These are phyloP conservation scores for Pseudococcus jackbeardsleyi DNA, from an alignment of 2,888 invertebrate genomes.

Conservation along the genomic window DNA sequence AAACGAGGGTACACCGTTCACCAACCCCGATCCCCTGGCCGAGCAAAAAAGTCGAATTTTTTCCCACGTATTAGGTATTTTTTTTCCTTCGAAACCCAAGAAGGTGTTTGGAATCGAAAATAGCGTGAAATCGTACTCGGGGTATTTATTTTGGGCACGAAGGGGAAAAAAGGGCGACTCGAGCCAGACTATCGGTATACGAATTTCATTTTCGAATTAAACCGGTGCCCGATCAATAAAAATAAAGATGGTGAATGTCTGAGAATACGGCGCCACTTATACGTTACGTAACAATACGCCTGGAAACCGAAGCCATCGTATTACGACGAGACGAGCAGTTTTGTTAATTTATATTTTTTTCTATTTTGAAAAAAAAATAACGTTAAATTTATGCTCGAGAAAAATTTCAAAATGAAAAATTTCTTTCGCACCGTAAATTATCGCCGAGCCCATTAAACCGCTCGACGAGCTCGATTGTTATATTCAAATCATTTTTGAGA, in stretches of 20 bases:
- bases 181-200: background rate
- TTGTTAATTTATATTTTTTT: background rate
- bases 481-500: background rate
- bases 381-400: background rate
- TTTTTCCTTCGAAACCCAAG: background rate
- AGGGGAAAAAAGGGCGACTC: background rate
- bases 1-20: background rate
- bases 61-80: background rate
- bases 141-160: background rate
- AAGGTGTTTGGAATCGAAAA: background rate
- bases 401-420: slow-evolving; percentile 28
- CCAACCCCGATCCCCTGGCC: background rate
- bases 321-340: background rate
- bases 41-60: background rate
- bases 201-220: slow-evolving; percentile 30
- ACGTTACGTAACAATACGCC: background rate
- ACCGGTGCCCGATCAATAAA: slow-evolving; percentile 49
- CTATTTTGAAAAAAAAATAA: background rate
- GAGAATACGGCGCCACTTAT: slow-evolving; percentile 25
- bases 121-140: background rate
- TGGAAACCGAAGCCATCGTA: too few species aligned
- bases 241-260: slow-evolving; percentile 42
- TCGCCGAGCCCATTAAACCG: background rate
- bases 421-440: slow-evolving; percentile 23
- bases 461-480: slow-evolving; percentile 17